phyloP scores from a whole-genome alignment of 2,797 vertebrate species.

The Trematomus bernacchii region DNA sequence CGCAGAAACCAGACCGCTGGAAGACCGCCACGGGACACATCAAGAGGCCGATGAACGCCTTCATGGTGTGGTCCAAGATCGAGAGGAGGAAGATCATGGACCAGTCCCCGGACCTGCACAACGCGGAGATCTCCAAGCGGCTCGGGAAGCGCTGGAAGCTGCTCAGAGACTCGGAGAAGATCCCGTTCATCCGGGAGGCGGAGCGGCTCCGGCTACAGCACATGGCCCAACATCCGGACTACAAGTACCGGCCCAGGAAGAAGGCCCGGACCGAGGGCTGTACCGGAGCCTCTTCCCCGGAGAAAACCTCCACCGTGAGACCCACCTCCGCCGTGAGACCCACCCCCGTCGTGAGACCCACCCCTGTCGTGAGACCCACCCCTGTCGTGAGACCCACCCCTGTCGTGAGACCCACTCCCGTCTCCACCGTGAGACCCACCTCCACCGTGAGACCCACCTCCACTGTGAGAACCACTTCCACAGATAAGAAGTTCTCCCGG shows the following conservation, averaged over 20 bases:
- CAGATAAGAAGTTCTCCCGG: conserved; percentile 83
- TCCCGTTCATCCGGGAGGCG: conserved; percentile 95
- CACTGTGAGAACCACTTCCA: too few relatives aligned
- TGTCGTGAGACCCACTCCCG: too few relatives aligned
- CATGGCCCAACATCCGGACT: conserved; percentile 98
- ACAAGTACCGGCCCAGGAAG: conserved; percentile 97
- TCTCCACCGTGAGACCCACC: too few relatives aligned
- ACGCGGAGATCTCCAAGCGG: conserved; percentile 97
- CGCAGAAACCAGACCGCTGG: conserved; percentile 93
- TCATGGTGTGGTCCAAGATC: conserved; percentile 97
- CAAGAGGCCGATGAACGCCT: conserved; percentile 96
- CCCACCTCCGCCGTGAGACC: too few relatives aligned
- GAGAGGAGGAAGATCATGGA: conserved; percentile 97
- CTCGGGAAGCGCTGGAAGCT: conserved; percentile 96
- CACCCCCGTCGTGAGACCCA: too few relatives aligned
- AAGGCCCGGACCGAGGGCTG: conserved; percentile 91
- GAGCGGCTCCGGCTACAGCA: conserved; percentile 96
- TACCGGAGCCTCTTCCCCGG: conserved; percentile 84
- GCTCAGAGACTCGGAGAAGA: conserved; percentile 94
- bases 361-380: too few relatives aligned
- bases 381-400: too few relatives aligned
- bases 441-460: too few relatives aligned
- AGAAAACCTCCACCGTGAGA: conserved; percentile 81
- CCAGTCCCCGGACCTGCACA: conserved; percentile 95
- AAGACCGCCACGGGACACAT: conserved; percentile 90